Evolutionary conservation across 2,888 invertebrate genomes (phyloP).

Genomic region (Automeris io): DNA sequence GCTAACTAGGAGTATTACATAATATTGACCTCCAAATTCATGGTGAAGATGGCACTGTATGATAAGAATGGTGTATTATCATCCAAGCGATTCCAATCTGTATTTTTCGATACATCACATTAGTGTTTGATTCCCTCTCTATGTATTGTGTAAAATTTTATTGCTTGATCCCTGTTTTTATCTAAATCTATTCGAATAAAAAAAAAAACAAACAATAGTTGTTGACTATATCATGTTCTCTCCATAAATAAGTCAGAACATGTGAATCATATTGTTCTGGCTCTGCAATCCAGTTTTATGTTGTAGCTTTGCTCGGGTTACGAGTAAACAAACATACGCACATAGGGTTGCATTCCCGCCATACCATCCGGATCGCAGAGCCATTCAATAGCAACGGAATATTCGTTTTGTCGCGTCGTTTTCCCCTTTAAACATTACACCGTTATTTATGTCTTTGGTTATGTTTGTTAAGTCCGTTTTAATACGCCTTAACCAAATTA

Average conservation of each 20-base stretch:
- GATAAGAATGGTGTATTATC: too few species aligned
- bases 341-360: constrained; percentile 11
- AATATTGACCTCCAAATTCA: too few species aligned
- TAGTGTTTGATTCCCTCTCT: too few species aligned
- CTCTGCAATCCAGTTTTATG: constrained; percentile 6
- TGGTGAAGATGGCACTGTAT: too few species aligned
- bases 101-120: too few species aligned
- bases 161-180: too few species aligned
- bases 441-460: neutral
- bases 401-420: constrained; percentile 7
- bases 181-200: neutral
- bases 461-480: neutral
- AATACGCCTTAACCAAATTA: neutral
- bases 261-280: neutral
- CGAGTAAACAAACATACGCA: constrained; percentile 6
- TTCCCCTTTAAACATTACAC: neutral
- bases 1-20: too few species aligned
- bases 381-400: constrained; percentile 8
- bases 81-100: too few species aligned
- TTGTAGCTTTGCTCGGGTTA: constrained; percentile 9
- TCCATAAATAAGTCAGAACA: neutral
- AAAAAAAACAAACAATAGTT: constrained; percentile 1
- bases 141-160: too few species aligned
- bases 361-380: constrained; percentile 8
- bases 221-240: too few species aligned